Evolutionary conservation across 2,113 vertebrate genomes (phyloP).

Genomic region (Cricetomys ansorgei): DNA sequence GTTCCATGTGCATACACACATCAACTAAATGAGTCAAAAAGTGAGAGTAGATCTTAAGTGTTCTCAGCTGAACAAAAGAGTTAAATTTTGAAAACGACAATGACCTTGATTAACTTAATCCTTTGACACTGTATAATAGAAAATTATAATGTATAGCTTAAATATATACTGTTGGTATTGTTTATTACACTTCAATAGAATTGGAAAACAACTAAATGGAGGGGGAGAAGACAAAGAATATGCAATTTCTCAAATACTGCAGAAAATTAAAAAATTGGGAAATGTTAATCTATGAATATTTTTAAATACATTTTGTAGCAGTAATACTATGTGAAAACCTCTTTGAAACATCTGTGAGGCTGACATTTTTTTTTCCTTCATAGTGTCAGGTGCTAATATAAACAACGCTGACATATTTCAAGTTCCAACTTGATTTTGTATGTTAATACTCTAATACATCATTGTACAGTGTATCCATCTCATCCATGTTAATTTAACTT

Average conservation of each 20-base stretch:
- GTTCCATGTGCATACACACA: neutral
- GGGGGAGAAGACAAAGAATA: neutral
- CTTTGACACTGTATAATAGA: neutral
- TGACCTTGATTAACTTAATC: neutral
- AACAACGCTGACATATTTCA: neutral
- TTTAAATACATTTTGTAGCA: neutral
- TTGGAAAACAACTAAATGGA: neutral
- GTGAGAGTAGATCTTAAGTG: neutral
- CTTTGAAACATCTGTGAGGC: neutral
- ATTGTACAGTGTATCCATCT: neutral
- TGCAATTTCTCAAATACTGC: neutral
- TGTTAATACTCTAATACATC: neutral
- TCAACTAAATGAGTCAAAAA: neutral
- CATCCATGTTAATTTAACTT: neutral
- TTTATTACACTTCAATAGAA: neutral
- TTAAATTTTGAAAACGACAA: neutral
- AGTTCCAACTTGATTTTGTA: neutral
- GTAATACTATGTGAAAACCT: neutral
- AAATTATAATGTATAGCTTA: neutral
- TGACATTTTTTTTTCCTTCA: neutral
- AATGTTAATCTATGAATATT: neutral
- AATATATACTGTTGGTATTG: neutral
- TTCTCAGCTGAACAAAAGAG: neutral
- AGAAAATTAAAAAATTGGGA: neutral
- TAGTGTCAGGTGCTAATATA: neutral